phyloP scores from a whole-genome alignment of 1,140 invertebrate species.

The Linepithema humile region DNA sequence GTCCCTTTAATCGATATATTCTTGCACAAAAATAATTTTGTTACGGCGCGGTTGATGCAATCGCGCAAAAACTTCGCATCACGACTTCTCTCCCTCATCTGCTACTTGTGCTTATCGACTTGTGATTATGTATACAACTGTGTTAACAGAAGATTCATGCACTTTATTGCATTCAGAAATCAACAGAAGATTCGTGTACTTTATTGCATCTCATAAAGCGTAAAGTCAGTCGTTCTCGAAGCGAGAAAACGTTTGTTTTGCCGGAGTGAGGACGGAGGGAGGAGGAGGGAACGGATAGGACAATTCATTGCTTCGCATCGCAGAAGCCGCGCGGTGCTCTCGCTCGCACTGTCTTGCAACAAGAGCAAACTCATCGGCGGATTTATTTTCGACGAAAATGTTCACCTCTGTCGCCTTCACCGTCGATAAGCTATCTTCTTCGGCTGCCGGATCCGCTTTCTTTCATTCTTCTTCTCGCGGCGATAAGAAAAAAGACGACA shows the following conservation, averaged over 20 bases:
- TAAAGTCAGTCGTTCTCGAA: not conserved
- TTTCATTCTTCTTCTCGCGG: not conserved
- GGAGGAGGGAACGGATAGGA: too few relatives aligned
- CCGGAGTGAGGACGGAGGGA: not conserved
- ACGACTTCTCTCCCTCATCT: not conserved
- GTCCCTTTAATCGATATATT: not conserved
- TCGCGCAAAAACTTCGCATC: not conserved
- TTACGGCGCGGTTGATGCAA: not conserved
- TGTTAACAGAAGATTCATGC: too few relatives aligned
- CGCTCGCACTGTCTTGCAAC: constrained; percentile 18
- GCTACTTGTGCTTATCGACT: not conserved
- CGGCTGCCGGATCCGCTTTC: not conserved
- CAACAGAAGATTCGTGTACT: not conserved
- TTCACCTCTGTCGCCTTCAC: constrained; percentile 27
- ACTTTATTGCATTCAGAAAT: too few relatives aligned
- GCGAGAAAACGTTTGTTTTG: constrained; percentile 27
- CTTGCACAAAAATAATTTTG: not conserved
- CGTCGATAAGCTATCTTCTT: constrained; percentile 54
- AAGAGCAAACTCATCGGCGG: not conserved
- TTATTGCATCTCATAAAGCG: constrained; percentile 40
- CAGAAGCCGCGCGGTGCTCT: constrained; percentile 16
- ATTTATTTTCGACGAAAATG: constrained; percentile 53
- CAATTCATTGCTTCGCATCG: not conserved
- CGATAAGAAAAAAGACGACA: constrained; percentile 29
- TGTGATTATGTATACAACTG: not conserved